Evolutionary conservation across 1,140 invertebrate species (phyloP), one percentile per base, ranked within the genome.

Genomic region (Drusus annulatus): DNA sequence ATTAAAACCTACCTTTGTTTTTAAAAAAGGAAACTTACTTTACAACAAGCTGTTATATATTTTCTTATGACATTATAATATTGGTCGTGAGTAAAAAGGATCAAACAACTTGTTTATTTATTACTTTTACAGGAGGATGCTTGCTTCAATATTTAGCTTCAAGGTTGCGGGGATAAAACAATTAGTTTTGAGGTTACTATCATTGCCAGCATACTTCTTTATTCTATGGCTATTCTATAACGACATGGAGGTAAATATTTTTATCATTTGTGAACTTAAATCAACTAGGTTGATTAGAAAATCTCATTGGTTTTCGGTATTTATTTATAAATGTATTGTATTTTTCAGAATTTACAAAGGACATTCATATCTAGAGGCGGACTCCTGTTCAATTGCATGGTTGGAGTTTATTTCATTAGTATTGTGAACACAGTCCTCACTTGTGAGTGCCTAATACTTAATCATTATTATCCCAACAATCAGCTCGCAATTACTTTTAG

Each of bases 151-250:
- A 15, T 94, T 96, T 84, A 94, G 93, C 75, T 93, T 95, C 56
- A 95, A 93, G 68, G 91, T 91, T 80, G 91, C 91, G 60, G 95
- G 95, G 0, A 84, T 96, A 19, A 92, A 92, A 76, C 93, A 96
- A 75, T 90, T 96, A 60, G 92, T 93, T 62, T 90, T 95, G 62
- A 90, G 96, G 17, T 84, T 98, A 19, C 88, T 97, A 23, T 87
- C 94, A 0, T 84, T 97, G 15, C 97, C 97, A 1, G 88, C 95
- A 15, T 94, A 94, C 60, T 94, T 95, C 86, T 92, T 94, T 15
- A 88, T 97, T 8, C 84, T 98, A 16, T 97, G 95, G 92, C 87
- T 94, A 6, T 95, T 97, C 81, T 98, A 97, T 85, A 93, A 92
- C 74, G 93, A 93, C 84, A 89, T 93, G 78, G 90, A 92, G 86